Conservation (phyloP, 2,797 vertebrate genomes). For the Hephaestus fuliginosus region DNA sequence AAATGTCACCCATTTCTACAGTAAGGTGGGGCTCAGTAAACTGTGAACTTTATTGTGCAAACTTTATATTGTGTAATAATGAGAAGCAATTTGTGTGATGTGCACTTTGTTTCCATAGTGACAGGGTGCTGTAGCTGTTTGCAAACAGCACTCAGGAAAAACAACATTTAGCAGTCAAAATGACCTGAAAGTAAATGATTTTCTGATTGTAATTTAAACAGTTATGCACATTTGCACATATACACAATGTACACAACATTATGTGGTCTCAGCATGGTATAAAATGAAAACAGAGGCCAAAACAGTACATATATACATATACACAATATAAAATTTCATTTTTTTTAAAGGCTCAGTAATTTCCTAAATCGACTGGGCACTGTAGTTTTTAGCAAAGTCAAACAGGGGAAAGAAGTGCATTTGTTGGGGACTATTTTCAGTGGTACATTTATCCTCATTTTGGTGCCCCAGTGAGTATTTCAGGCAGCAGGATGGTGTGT, state of each 20-base stretch:
- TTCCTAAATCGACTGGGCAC: neutral
- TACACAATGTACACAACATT: neutral
- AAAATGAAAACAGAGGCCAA: neutral
- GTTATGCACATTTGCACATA: neutral
- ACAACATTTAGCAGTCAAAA: neutral
- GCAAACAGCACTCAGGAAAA: neutral
- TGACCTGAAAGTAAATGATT: neutral
- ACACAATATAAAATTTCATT: neutral
- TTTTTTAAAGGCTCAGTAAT: neutral
- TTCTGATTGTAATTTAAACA: neutral
- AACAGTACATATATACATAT: neutral
- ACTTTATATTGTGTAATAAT: slow-evolving; percentile 8
- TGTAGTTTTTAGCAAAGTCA: neutral
- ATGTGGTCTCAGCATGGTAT: neutral
- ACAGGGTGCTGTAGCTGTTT: slow-evolving; percentile 5
- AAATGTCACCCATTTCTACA: neutral
- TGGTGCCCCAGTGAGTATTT: neutral
- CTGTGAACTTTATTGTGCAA: neutral
- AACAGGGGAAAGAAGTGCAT: neutral
- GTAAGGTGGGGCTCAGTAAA: neutral
- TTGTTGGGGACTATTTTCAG: slow-evolving; percentile 4
- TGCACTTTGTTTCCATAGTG: slow-evolving; percentile 35
- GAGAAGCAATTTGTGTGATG: slow-evolving; percentile 11
- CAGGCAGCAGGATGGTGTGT: neutral
- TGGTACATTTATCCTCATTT: neutral